A percentile compares a stretch with the other conserved stretches of the same genome.
Evolutionary conservation across 1,140 invertebrate genomes (phyloP).

Genomic region (Lepidostoma basale): DNA sequence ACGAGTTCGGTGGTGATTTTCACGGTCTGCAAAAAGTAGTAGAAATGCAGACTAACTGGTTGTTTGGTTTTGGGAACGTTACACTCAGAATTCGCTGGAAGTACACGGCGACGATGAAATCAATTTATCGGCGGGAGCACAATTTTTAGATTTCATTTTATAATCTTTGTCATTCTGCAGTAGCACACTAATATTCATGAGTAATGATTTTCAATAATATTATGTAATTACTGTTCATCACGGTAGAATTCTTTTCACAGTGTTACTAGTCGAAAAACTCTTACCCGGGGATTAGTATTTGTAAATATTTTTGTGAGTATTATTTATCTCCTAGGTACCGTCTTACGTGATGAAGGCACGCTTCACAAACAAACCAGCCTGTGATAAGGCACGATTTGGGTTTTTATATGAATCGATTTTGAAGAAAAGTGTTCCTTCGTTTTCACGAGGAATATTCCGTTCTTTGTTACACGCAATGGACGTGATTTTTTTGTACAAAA

Average conservation of each 20-base stretch:
- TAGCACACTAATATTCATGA: not conserved
- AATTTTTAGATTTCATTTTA: constrained; percentile 2
- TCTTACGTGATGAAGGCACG: constrained; percentile 10
- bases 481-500: too few species aligned
- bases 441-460: too few species aligned
- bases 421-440: too few species aligned
- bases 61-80: not conserved
- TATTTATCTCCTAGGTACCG: not conserved
- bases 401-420: too few species aligned
- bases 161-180: too few species aligned
- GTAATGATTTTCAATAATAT: not conserved
- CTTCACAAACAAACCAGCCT: constrained; percentile 9
- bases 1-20: constrained; percentile 11
- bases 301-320: not conserved
- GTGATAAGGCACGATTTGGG: constrained; percentile 25
- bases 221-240: not conserved
- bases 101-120: not conserved
- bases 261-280: not conserved
- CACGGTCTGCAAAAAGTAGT: constrained; percentile 8
- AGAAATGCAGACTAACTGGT: constrained; percentile 31
- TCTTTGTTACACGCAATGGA: too few species aligned
- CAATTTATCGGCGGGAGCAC: not conserved
- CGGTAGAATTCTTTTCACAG: not conserved
- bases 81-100: not conserved
- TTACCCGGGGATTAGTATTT: not conserved